Base-by-base conservation (phyloP, 2,113 vertebrate species). In the Dicentrarchus labrax region DNA sequence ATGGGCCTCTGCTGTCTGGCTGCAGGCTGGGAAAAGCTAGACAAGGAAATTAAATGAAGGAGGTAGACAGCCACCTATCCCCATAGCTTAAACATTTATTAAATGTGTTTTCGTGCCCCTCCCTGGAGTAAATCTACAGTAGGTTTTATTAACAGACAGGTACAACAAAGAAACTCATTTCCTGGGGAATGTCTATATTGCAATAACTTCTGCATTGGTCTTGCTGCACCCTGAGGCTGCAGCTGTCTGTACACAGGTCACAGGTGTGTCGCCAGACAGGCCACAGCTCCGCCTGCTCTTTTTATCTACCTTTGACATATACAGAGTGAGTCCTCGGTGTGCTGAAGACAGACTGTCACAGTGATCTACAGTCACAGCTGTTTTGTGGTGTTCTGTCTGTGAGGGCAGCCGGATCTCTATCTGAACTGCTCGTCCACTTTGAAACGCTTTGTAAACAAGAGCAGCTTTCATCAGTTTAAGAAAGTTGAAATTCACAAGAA, bases 151-250 rank as follows among this genome's bases (percentile, higher is more conserved):
- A 88, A 38, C 72, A 86, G 74, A 38, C 45, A 82, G 61, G 64
- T 78, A 47, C 21, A 72, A 1, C 45, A 57, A 69, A 88, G 57
- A 72, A 10, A 11, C 39, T 84, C 1, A 92, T 94, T 92, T 93
- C 91, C 89, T n/a, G 59, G 56, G 39, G 71, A 83, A 83, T 83
- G 48, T 60, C 12, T 50, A 1, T 15, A 38, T 57, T n/a, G 39
- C 7, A 72, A 76, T 65, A 75, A 43, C 38, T 54, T 1, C n/a
- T 45, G 69, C 11, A 3, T 74, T 66, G 76, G 72, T 75, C 77
- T 62, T n/a, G 54, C 72, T 67, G 78, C 81, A 8, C 80, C 89
- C 78, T 74, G 61, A 8, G 36, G 78, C 51, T 10, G 53, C 78
- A 81, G 61, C 45, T 57, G 69, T 1, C 43, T 70, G 38, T 70